These are phyloP conservation scores for Bimastos eiseni DNA, from an alignment of 2,888 invertebrate genomes.

Conservation along the genomic window DNA sequence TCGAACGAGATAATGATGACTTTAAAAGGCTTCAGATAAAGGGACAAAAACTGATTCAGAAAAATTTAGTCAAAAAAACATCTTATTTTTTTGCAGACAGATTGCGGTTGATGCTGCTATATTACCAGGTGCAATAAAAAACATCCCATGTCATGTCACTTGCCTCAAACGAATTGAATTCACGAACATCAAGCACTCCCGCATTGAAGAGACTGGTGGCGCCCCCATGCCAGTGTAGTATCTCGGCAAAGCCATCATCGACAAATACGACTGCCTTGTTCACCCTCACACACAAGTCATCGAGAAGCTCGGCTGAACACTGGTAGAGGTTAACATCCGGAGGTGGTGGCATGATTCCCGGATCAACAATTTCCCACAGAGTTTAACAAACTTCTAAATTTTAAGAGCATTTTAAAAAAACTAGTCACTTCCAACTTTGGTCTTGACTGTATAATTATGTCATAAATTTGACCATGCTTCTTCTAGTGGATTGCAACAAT, in stretches of 20 bases:
- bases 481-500: no score
- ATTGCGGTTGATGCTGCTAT: background rate
- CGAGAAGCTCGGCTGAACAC: background rate
- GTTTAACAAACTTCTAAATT: background rate
- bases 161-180: constrained; percentile 71
- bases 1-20: background rate
- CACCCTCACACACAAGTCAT: constrained; percentile 17
- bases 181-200: constrained; percentile 71
- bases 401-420: background rate
- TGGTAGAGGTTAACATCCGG: background rate
- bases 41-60: background rate
- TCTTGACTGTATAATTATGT: no score
- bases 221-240: constrained; percentile 66
- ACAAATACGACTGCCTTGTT: constrained; percentile 42
- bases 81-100: no score
- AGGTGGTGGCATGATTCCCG: background rate
- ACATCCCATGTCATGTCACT: background rate
- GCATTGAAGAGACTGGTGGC: constrained; percentile 65
- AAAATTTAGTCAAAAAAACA: background rate
- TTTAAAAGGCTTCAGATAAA: background rate
- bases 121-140: background rate
- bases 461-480: no score
- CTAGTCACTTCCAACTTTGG: background rate
- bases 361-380: background rate
- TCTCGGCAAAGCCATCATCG: constrained; percentile 42